Conservation (phyloP, 1,140 invertebrate species). For the Heliothis subflexa region DNA sequence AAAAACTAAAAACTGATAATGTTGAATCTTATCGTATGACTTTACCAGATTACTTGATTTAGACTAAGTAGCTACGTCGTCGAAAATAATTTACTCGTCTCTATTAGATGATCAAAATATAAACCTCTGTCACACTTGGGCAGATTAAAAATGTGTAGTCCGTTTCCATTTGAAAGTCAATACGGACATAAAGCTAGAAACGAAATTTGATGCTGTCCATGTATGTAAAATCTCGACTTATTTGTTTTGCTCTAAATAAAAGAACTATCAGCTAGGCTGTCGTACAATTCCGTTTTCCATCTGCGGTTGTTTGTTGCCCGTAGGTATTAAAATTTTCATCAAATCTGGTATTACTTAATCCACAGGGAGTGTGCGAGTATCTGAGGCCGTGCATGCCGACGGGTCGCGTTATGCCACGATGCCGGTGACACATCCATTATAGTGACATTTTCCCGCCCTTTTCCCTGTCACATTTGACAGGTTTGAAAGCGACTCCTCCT, state of each 20-base stretch:
- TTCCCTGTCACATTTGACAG: slow-evolving; percentile 84
- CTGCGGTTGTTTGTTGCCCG: slow-evolving; percentile 36
- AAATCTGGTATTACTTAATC: slow-evolving; percentile 68
- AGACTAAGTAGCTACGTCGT: too few species aligned
- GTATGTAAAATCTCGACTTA: neutral
- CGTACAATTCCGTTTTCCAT: slow-evolving; percentile 18
- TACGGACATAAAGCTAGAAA: neutral
- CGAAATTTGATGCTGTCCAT: neutral
- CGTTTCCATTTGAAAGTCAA: neutral
- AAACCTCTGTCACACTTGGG: too few species aligned
- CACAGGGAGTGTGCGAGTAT: slow-evolving; percentile 61
- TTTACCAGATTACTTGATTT: too few species aligned
- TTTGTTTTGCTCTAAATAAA: slow-evolving; percentile 28
- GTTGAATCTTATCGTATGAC: too few species aligned
- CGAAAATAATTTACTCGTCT: too few species aligned
- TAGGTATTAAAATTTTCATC: slow-evolving; percentile 61
- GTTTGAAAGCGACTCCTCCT: slow-evolving; percentile 81
- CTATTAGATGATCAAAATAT: too few species aligned
- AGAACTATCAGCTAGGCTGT: slow-evolving; percentile 28
- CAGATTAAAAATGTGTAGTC: neutral
- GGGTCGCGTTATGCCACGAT: slow-evolving; percentile 74
- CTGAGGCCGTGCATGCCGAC: slow-evolving; percentile 70
- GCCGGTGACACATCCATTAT: slow-evolving; percentile 84
- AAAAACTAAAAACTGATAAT: too few species aligned
- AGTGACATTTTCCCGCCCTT: slow-evolving; percentile 83